Evolutionary conservation across 2,888 invertebrate genomes (phyloP).

Genomic region (Morpho helenor): DNA sequence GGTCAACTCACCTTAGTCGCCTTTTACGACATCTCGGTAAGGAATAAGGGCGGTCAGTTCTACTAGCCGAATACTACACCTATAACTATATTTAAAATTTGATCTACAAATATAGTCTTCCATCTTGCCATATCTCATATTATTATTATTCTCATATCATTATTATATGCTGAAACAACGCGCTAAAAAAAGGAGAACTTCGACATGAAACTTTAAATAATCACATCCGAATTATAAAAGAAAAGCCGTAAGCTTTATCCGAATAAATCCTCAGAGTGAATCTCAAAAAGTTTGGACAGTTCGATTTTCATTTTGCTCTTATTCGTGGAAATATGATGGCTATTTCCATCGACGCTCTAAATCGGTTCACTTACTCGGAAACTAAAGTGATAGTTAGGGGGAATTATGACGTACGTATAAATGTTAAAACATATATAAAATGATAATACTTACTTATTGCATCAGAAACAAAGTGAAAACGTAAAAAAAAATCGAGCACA

Average conservation of each 20-base stretch:
- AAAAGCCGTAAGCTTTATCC: neutral
- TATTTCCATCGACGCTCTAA: constrained; percentile 3
- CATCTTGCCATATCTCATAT: too few species aligned
- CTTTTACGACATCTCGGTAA: too few species aligned
- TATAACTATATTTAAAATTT: too few species aligned
- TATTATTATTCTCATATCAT: too few species aligned
- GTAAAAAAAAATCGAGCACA: too few species aligned
- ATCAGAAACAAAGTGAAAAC: too few species aligned
- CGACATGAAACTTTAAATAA: neutral
- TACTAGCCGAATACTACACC: too few species aligned
- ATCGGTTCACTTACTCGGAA: constrained; percentile 4
- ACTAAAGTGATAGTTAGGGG: constrained; percentile 7
- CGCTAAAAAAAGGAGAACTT: too few species aligned
- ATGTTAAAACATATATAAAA: neutral
- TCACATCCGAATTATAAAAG: neutral
- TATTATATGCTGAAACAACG: too few species aligned
- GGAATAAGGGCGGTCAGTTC: too few species aligned
- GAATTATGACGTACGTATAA: neutral
- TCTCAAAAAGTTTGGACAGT: constrained; percentile 1
- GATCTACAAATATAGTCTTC: too few species aligned
- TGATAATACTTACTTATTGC: neutral
- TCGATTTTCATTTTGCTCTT: constrained; percentile 5
- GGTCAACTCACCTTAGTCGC: too few species aligned
- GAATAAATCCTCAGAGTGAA: constrained; percentile 7
- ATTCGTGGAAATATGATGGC: constrained; percentile 8